Percentiles rank a stretch among this genome's conserved stretches.
These are phyloP conservation scores for Drosophila eohydei DNA, from an alignment of 2,888 invertebrate genomes.

Conservation along the genomic window DNA sequence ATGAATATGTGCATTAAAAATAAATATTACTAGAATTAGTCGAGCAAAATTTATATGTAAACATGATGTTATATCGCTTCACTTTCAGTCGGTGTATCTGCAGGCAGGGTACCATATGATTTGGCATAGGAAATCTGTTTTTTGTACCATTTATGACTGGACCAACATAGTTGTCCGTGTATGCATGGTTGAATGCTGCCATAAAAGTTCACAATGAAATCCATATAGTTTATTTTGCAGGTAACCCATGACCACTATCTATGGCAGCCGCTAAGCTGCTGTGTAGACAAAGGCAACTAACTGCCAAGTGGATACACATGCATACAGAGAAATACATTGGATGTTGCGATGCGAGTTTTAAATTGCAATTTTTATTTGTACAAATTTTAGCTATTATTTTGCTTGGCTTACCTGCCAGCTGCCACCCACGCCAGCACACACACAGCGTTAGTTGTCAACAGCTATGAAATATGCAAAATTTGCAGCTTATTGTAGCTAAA, in stretches of 20 bases:
- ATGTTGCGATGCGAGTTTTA: slow-evolving; percentile 49
- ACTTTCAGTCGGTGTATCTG: too few species aligned
- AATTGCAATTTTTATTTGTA: slow-evolving; percentile 78
- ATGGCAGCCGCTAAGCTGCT: slow-evolving; percentile 64
- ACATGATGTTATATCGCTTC: neutral
- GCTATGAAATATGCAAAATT: slow-evolving; percentile 78
- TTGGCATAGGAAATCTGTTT: neutral
- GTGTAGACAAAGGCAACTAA: slow-evolving; percentile 55
- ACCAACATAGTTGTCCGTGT: slow-evolving; percentile 10
- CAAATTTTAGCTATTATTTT: slow-evolving; percentile 74
- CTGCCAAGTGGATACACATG: slow-evolving; percentile 18
- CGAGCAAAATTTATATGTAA: neutral
- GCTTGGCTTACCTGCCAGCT: slow-evolving; percentile 60
- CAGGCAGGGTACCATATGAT: slow-evolving; percentile 8
- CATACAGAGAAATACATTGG: slow-evolving; percentile 20
- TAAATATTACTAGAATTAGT: slow-evolving; percentile 27
- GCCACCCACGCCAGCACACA: slow-evolving; percentile 11
- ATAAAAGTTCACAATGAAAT: slow-evolving; percentile 72
- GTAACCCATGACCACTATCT: slow-evolving; percentile 56
- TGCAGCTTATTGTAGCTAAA: slow-evolving; percentile 76
- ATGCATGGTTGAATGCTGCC: slow-evolving; percentile 28
- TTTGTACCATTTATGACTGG: slow-evolving; percentile 22
- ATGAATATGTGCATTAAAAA: slow-evolving; percentile 11
- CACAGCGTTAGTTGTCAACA: slow-evolving; percentile 54
- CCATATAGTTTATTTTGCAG: slow-evolving; percentile 69